Evolutionary conservation across 2,113 vertebrate genomes (phyloP), one percentile per base, ranked within the genome.

Genomic region (Rhea pennata): DNA sequence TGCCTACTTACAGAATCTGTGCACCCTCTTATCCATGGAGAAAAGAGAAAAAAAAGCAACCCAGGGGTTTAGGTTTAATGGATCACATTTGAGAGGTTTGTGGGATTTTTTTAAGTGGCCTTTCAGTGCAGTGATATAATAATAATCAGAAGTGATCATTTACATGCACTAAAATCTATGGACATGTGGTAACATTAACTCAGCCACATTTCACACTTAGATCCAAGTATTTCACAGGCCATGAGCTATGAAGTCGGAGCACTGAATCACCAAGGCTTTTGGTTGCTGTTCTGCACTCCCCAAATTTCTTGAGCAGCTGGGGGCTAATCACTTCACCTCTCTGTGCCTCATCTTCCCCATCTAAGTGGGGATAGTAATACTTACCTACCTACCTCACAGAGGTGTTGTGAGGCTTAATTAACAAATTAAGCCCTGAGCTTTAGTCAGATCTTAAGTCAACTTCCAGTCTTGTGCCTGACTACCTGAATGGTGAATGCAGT

Each of bases 381-480:
- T 80, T 92, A 95, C 44, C 87, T 87, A 97, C 77, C 96, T 97
- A 97, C 96, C 96, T 97, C 96, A 90, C 96, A 96, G 96, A 93
- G 96, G 96, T 97, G 96, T 96, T 88, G 96, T 95, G 94, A 96
- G 94, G 94, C 96, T 94, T 93, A 88, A 86, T 84, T 77, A 76
- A 73, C 94, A 83, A 73, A 77, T 95, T 87, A 89, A 75, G 96
- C 91, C 95, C 92, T 51, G 72, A 93, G 81, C 87, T 93, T 71
- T 50, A 95, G 91, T 90, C 89, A 84, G 92, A 80, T 93, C 77
- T 84, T 33, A 73, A 87, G 62, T 93, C 84, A 76, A 4, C 86
- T 87, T 84, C 88, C 87, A 83, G 85, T 39, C 76, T 92, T 61
- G 70, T 73, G 90, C 5, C 87, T 77, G 73, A 44, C 86, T 50